phyloP scores from a whole-genome alignment of 2,888 invertebrate species.

The Dendrolimus houi region DNA sequence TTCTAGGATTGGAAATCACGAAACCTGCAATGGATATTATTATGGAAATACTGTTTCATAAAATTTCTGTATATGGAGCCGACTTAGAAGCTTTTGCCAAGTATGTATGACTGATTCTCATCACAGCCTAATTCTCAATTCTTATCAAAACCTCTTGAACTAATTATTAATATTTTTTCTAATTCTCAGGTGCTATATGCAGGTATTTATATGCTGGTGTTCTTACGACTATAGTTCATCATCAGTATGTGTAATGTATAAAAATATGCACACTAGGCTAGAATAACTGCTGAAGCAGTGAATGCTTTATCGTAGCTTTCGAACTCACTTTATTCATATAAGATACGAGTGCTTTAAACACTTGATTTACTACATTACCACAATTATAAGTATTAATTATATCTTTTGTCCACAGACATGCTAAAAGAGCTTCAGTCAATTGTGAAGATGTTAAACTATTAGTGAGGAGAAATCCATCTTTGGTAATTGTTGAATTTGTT shows the following conservation, averaged over 20 bases:
- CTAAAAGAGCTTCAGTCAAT: constrained; percentile 77
- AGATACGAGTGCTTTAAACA: no score
- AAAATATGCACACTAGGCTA: no score
- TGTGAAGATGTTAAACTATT: constrained; percentile 80
- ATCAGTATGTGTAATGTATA: no score
- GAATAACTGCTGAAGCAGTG: no score
- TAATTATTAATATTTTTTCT: background rate
- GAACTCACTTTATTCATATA: no score
- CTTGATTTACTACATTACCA: no score
- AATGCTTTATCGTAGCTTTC: no score
- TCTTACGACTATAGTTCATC: no score
- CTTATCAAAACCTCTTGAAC: background rate
- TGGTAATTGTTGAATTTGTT: constrained; percentile 56
- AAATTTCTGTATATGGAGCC: constrained; percentile 66
- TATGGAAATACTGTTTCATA: constrained; percentile 77
- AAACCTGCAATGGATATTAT: constrained; percentile 75
- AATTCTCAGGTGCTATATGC: no score
- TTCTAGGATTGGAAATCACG: constrained; percentile 67
- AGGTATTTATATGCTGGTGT: no score
- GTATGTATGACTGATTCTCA: constrained; percentile 36
- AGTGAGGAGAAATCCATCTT: constrained; percentile 75
- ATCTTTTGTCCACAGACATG: constrained; percentile 68
- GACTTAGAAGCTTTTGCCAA: constrained; percentile 82
- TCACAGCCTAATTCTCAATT: no score
- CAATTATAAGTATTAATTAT: no score